Evolutionary conservation across 1,140 invertebrate species (phyloP).

Genomic region (Contarinia nasturtii): DNA sequence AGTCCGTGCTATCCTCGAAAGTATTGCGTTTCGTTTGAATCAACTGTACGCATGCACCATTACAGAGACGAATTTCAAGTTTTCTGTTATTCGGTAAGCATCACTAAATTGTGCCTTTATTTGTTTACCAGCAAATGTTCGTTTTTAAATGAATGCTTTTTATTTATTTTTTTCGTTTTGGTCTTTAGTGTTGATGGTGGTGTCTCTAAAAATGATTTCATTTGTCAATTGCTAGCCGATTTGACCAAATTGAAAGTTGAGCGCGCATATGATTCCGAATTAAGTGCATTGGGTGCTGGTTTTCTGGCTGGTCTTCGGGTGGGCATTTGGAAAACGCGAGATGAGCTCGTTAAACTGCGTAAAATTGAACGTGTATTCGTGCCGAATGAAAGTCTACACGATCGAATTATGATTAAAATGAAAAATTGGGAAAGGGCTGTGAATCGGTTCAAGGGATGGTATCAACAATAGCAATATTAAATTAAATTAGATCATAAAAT

Average conservation of each 20-base stretch:
- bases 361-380: constrained; percentile 38
- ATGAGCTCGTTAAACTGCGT: constrained; percentile 39
- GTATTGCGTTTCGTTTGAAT: constrained; percentile 65
- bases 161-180: not conserved
- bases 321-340: constrained; percentile 52
- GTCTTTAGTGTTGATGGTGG: constrained; percentile 74
- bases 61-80: constrained; percentile 39
- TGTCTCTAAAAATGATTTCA: constrained; percentile 77
- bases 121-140: not conserved
- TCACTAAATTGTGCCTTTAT: too few relatives aligned
- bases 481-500: too few relatives aligned
- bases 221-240: constrained; percentile 72
- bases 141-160: not conserved
- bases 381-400: constrained; percentile 28
- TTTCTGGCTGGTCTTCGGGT: constrained; percentile 60
- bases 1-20: constrained; percentile 66
- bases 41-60: constrained; percentile 51
- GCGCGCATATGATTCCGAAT: constrained; percentile 42
- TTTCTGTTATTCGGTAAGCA: constrained; percentile 37
- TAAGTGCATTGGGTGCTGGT: constrained; percentile 59
- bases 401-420: constrained; percentile 26
- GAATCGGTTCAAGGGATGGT: constrained; percentile 46
- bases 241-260: constrained; percentile 54
- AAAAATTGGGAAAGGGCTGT: constrained; percentile 46
- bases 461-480: constrained; percentile 12